These are phyloP conservation scores for Porites lobata DNA, from an alignment of 92 coral and sea anemone species.

Conservation along the genomic window DNA sequence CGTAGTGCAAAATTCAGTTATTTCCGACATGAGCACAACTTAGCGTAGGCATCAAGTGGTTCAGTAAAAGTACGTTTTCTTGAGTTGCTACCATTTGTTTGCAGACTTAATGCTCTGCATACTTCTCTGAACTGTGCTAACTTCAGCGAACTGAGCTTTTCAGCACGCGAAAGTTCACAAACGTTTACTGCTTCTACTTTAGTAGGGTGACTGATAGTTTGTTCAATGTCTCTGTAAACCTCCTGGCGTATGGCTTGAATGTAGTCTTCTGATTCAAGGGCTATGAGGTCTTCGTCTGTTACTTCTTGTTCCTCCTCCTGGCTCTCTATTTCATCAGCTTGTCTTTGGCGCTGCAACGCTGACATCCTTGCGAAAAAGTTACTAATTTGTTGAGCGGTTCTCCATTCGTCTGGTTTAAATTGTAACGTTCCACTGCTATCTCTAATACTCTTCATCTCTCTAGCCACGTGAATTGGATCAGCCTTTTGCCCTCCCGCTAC, in stretches of 20 bases:
- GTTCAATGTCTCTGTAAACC: conserved; percentile 32
- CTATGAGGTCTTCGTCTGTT: conserved; percentile 44
- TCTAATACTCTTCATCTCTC: conserved; percentile 67
- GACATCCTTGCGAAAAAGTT: too few species aligned
- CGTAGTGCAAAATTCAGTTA: too few species aligned
- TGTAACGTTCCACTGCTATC: conserved; percentile 68
- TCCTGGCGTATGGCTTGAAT: conserved; percentile 45
- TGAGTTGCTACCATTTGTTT: conserved; percentile 57
- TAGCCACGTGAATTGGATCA: conserved; percentile 70
- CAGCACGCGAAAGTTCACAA: conserved; percentile 57
- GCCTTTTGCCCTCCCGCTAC: conserved; percentile 54
- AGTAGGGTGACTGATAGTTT: conserved; percentile 60
- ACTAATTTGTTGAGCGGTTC: too few species aligned
- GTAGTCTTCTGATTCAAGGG: conserved; percentile 48
- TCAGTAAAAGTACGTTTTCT: conserved; percentile 55
- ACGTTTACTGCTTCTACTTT: conserved; percentile 52
- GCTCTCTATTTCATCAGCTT: conserved; percentile 48
- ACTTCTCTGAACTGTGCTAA: conserved; percentile 45
- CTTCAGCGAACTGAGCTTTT: conserved; percentile 54
- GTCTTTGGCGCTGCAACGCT: neutral
- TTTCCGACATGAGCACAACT: conserved; percentile 36
- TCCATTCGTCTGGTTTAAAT: too few species aligned
- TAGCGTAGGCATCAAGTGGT: conserved; percentile 45
- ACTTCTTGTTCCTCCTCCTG: conserved; percentile 26
- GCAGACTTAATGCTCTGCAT: conserved; percentile 49